phyloP scores from a whole-genome alignment of 2,888 invertebrate genomes.

The Aporophyla nigra region DNA sequence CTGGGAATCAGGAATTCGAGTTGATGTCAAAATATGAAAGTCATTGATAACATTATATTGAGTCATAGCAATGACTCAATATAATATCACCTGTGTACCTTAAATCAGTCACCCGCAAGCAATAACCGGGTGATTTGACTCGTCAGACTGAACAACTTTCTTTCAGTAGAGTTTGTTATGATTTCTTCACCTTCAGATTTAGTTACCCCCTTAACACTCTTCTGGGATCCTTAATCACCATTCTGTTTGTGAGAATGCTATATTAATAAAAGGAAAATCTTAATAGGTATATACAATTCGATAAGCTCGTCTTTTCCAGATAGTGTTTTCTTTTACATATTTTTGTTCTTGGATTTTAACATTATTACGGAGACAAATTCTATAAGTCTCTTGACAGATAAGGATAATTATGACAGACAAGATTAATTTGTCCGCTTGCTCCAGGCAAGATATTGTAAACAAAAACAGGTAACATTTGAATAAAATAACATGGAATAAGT shows the following conservation, averaged over 20 bases:
- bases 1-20: too few relatives aligned
- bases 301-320: neutral
- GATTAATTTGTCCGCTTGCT: slow-evolving; percentile 23
- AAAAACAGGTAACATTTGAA: neutral
- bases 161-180: too few relatives aligned
- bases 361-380: neutral
- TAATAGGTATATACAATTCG: neutral
- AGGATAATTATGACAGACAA: slow-evolving; percentile 2
- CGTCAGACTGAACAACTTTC: neutral
- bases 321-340: neutral
- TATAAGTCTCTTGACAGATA: neutral
- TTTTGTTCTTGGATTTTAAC: neutral
- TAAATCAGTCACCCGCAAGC: neutral
- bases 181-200: too few relatives aligned
- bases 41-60: too few relatives aligned
- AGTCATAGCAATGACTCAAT: too few relatives aligned
- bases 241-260: neutral
- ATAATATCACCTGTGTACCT: too few relatives aligned
- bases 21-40: too few relatives aligned
- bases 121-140: neutral
- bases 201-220: neutral
- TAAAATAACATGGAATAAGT: neutral
- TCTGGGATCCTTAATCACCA: neutral
- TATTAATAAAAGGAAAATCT: neutral
- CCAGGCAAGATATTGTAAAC: neutral